Base-by-base conservation (phyloP, 2,888 invertebrate species). In the Apeira syringaria region DNA sequence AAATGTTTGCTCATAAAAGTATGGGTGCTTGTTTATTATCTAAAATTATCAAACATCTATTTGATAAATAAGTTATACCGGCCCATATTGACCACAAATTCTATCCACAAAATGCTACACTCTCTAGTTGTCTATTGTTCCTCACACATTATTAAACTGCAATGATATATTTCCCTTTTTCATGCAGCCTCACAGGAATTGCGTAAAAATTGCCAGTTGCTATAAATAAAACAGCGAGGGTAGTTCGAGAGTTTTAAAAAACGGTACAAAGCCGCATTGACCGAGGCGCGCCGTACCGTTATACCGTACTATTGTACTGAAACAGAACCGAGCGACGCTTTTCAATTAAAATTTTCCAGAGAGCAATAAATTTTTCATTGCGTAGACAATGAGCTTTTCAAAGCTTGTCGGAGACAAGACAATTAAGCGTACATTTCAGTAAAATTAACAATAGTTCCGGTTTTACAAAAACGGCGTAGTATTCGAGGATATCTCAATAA, bases 321-420 rank as follows among this genome's bases (percentile, higher is more conserved):
- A 37, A 45, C 35, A 30, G 29, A 30, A 10, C 25, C 27, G 32
- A 31, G 13, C 42, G 44, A 26, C 47, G 44, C 37, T 51, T 53
- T 53, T 53, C 56, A 56, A 59, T 59, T 58, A 56, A 53, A 56
- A 77, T 83, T 83, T 76, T 71, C 74, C 71, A 73, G 68, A 67
- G 68, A 68, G 68, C 74, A 76, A 84, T 83, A 81, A 80, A 80
- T 81, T 77, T 77, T 80, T 77, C 80, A 80, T 74, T 74, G 72
- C 71, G 62, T 64, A 70, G 69, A 75, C 76, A 76, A 75, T 68
- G 68, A 65, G 58, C 59, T 62, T 51, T 68, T 61, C 64, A 69
- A 64, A 45, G 20, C 34, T 30, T 27, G 5, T 39, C 34, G 26
- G 31, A 52, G 39, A 46, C 43, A 39, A 53, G 53, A 51, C 47